Evolutionary conservation across 2,888 invertebrate genomes (phyloP).

Genomic region (Penaeus monodon): DNA sequence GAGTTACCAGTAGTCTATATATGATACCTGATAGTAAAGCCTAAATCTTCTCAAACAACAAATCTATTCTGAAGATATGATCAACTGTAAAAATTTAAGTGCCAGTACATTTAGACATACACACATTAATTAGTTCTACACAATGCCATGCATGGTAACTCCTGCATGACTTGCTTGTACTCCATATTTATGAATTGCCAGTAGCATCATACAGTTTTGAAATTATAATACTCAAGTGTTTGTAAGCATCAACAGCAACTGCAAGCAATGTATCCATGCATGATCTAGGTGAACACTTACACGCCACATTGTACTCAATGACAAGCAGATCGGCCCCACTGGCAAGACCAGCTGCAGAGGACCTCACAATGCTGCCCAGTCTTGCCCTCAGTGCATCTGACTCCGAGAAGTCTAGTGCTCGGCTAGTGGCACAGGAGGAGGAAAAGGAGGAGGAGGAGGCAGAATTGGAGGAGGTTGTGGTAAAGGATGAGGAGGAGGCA

Average conservation of each 20-base stretch:
- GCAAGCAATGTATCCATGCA: background rate
- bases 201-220: too few species aligned
- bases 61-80: too few species aligned
- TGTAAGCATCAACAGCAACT: too few species aligned
- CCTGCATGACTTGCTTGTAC: background rate
- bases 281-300: conserved; percentile 42
- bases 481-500: conserved; percentile 14
- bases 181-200: too few species aligned
- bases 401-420: conserved; percentile 57
- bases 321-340: conserved; percentile 53
- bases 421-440: conserved; percentile 19
- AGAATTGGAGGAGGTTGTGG: conserved; percentile 22
- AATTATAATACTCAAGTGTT: too few species aligned
- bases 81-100: too few species aligned
- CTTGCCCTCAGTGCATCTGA: conserved; percentile 75
- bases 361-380: conserved; percentile 78
- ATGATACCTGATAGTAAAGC: too few species aligned
- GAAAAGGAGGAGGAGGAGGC: background rate
- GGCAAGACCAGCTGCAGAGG: conserved; percentile 68
- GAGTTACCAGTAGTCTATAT: too few species aligned
- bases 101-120: too few species aligned
- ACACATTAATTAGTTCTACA: too few species aligned
- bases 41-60: too few species aligned
- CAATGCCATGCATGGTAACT: background rate
- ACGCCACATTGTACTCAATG: conserved; percentile 51